Evolutionary conservation across 1,140 invertebrate genomes (phyloP).

Genomic region (Camponotus floridanus): DNA sequence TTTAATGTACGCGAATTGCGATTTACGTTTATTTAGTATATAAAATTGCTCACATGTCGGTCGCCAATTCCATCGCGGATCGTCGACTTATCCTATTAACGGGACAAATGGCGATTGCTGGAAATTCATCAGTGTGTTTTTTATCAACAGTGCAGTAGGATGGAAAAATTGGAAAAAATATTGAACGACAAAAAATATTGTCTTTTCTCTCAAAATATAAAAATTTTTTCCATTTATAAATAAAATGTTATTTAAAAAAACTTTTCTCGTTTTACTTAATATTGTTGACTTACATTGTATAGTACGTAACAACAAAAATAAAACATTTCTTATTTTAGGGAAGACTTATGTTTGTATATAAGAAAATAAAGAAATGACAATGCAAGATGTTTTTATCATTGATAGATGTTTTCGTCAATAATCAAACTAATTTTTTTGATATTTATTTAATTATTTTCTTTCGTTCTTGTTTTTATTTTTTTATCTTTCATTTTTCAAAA

Average conservation of each 20-base stretch:
- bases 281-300: not conserved
- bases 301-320: not conserved
- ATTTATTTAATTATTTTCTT: slow-evolving; percentile 1
- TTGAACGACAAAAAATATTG: too few species aligned
- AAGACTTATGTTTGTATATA: not conserved
- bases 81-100: slow-evolving; percentile 78
- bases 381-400: not conserved
- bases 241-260: not conserved
- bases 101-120: slow-evolving; percentile 77
- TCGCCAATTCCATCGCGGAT: slow-evolving; percentile 69
- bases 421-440: not conserved
- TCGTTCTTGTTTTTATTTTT: too few species aligned
- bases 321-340: not conserved
- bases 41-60: slow-evolving; percentile 74
- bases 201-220: not conserved
- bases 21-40: slow-evolving; percentile 48
- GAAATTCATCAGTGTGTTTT: slow-evolving; percentile 54
- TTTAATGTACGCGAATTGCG: slow-evolving; percentile 6
- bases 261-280: not conserved
- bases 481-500: not conserved
- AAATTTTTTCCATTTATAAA: not conserved
- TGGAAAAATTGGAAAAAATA: not conserved
- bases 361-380: not conserved
- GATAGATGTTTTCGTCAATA: not conserved
- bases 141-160: not conserved